Base-by-base conservation (phyloP, 2,888 invertebrate genomes). In the Cephus pulcher region DNA sequence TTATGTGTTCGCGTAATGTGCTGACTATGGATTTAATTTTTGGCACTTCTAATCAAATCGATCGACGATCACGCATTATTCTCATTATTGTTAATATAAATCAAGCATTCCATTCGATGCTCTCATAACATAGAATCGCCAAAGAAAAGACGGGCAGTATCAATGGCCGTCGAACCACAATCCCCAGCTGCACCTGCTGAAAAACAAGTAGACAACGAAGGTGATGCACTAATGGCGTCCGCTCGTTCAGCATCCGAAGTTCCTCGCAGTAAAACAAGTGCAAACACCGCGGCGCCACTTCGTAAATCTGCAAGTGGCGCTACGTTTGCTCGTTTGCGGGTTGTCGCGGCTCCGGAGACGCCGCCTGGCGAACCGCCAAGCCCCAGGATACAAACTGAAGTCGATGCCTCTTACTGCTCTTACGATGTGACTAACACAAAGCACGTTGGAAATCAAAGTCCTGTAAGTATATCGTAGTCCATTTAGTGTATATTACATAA, bases 321-420 rank as follows among this genome's bases (percentile, higher is more conserved):
- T 11, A 95, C 96, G 0, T 93, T 96, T 86, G 96, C 96, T 0
- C 93, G 96, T 0, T 92, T 96, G 71, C 93, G 96, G 11, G 96
- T 96, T 11, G 94, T 95, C 70, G 94, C 94, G 2, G 87, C 90
- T 3, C 88, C 89, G 83, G 82, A 91, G 34, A 83, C 85, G 34
- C 82, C 89, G 32, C 33, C 90, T 90, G 94, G 93, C 71, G 94
- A 94, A 84, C 92, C 93, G 0, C 92, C 93, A 15, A 94, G 94
- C 79, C 94, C 94, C 0, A 90, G 94, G 30, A 92, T 94, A 82
- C 92, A 93, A 1, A 93, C 94, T 0, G 94, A 94, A 78, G 93
- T 94, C 9, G 94, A 94, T 84, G 94, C 94, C 78, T 93, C 94
- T 23, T 94, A 94, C 81, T 91, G 91, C 79, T 91, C 91, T 40